Conservation (phyloP, 1,140 invertebrate genomes). For the Pseudomyrmex dendroicus region DNA sequence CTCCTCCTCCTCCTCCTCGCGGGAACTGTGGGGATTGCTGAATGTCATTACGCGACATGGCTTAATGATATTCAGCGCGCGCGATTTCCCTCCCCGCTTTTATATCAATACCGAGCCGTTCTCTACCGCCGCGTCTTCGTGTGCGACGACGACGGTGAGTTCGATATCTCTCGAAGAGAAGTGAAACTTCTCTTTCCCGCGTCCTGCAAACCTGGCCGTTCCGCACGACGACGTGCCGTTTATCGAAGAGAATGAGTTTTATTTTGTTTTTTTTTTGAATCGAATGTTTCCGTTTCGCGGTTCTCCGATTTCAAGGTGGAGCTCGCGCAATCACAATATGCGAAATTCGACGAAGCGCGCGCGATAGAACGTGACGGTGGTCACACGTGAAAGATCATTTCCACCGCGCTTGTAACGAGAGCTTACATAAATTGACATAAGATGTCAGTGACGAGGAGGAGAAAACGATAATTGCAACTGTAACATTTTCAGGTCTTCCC, state of each 20-base stretch:
- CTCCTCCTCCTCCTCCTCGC: too few relatives aligned
- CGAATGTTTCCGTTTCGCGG: neutral
- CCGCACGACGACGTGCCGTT: conserved; percentile 14
- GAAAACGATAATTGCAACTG: neutral
- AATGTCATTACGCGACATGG: conserved; percentile 43
- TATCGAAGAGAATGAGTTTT: conserved; percentile 30
- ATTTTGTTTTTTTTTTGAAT: too few relatives aligned
- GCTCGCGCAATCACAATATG: neutral
- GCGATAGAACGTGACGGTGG: too few relatives aligned
- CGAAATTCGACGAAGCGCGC: too few relatives aligned
- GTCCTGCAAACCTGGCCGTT: conserved; percentile 30
- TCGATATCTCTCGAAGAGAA: conserved; percentile 2
- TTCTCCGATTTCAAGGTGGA: neutral
- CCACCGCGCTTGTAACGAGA: too few relatives aligned
- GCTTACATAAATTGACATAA: too few relatives aligned
- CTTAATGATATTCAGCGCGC: conserved; percentile 40
- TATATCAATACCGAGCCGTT: conserved; percentile 5
- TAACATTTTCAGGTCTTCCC: conserved; percentile 32
- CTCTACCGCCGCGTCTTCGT: neutral
- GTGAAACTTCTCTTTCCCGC: conserved; percentile 48
- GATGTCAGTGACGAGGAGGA: too few relatives aligned
- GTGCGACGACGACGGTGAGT: too few relatives aligned
- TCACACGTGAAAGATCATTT: conserved; percentile 3
- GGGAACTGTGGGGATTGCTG: conserved; percentile 4
- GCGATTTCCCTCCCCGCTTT: conserved; percentile 22